Evolutionary conservation across 2,113 vertebrate species (phyloP).

Genomic region (Ceratotherium simum): DNA sequence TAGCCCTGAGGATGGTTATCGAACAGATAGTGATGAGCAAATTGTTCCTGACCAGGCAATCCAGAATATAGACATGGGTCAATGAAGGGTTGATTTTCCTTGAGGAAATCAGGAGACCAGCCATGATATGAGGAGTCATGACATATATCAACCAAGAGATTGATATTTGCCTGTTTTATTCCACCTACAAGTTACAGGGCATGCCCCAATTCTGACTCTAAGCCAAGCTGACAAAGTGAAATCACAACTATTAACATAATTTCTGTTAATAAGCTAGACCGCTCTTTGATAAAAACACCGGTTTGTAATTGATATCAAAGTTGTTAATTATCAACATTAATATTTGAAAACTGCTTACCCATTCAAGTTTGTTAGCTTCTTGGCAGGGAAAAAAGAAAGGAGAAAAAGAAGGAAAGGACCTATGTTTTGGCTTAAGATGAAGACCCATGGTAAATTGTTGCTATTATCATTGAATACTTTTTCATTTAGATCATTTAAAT

Average conservation of each 20-base stretch:
- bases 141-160: neutral
- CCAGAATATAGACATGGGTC: neutral
- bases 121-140: neutral
- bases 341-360: slow-evolving; percentile 27
- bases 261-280: neutral
- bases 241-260: neutral
- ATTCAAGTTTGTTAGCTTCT: slow-evolving; percentile 16
- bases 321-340: neutral
- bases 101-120: neutral
- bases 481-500: neutral
- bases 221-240: neutral
- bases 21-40: neutral
- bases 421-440: neutral
- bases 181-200: neutral
- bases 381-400: neutral
- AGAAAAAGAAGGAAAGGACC: neutral
- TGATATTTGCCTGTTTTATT: neutral
- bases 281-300: neutral
- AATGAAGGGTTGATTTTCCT: neutral
- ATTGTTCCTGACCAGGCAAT: neutral
- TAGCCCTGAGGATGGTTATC: neutral
- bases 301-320: neutral
- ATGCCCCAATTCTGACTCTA: neutral
- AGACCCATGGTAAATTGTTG: neutral
- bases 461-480: neutral